These are phyloP conservation scores for Choristoneura fumiferana DNA, from an alignment of 1,140 invertebrate genomes.

Conservation along the genomic window DNA sequence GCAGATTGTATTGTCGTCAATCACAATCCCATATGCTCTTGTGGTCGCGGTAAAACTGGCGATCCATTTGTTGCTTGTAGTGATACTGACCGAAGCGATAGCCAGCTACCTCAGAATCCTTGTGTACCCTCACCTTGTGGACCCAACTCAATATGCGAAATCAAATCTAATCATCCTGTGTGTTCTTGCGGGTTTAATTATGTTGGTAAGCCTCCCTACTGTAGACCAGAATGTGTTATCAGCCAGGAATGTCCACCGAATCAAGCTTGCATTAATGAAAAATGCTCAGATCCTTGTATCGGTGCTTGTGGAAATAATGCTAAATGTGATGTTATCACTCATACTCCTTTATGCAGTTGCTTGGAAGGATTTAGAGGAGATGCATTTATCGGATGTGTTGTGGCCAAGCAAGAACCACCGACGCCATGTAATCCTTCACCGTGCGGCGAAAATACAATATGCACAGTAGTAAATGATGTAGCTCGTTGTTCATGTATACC, in stretches of 20 bases:
- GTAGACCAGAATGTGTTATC: conserved; percentile 86
- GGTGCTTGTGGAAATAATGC: conserved; percentile 88
- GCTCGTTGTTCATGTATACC: conserved; percentile 90
- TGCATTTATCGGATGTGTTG: conserved; percentile 87
- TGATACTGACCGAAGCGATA: conserved; percentile 64
- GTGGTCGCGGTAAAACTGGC: conserved; percentile 85
- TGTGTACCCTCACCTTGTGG: conserved; percentile 91
- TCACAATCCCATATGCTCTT: conserved; percentile 90
- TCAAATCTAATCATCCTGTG: conserved; percentile 86
- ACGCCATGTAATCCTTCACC: conserved; percentile 89
- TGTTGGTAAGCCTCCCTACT: conserved; percentile 85
- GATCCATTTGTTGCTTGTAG: conserved; percentile 90
- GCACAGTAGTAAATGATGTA: conserved; percentile 82
- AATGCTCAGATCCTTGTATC: conserved; percentile 88
- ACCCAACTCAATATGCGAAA: conserved; percentile 90
- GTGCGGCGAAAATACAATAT: conserved; percentile 90
- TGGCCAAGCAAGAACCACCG: conserved; percentile 64
- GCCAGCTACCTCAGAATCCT: conserved; percentile 80
- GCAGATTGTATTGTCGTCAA: conserved; percentile 88
- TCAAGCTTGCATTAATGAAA: conserved; percentile 88
- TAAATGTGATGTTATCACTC: conserved; percentile 88
- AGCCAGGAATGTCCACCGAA: conserved; percentile 87
- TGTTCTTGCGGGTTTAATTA: conserved; percentile 89
- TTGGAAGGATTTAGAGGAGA: conserved; percentile 87
- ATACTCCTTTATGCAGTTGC: conserved; percentile 90